Base-by-base conservation (phyloP, 2,888 invertebrate genomes). In the Dynastes maya region DNA sequence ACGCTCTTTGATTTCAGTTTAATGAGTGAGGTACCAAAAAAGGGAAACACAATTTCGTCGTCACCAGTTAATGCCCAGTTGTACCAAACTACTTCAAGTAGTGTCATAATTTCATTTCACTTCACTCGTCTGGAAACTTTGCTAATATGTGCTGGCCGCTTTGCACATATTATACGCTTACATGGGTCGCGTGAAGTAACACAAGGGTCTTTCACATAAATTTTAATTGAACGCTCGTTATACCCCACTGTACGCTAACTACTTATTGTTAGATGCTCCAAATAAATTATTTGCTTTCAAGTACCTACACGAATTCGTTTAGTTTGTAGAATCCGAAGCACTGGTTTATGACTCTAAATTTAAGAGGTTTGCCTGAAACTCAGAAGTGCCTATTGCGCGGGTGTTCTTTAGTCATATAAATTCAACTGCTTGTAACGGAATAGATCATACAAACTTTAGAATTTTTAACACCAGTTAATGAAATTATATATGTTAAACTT, bases 161-260 rank as follows among this genome's bases (percentile, higher is more conserved):
- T 55, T 55, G n/a, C 16, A n/a, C 55, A 16, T 55, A 55, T 55
- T 55, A 55, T 55, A n/a, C 13, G n/a, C 55, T n/a, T 53, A 53
- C 11, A 53, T 53, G 53, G 16, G 8, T 55, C 55, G 11, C 2
- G 16, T n/a, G 55, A 55, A 55, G 22, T 55, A 16, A 55, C 1
- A 16, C 22, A 55, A 22, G 55, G 55, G 55, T 22, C 22, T n/a
- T 22, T 22, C 55, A 55, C 55, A 55, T 55, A 55, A 55, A 55
- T 55, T 55, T 55, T 55, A 55, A 55, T 55, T 55, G 55, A 22
- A 55, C 22, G 55, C 55, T 55, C n/a, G 22, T 55, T 55, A 55
- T n/a, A 13, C 22, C n/a, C 55, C 8, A 55, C 55, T 16, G 55
- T 55, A 13, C 22, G 22, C 2, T 16, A 55, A 8, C 45, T 45